phyloP scores from a whole-genome alignment of 2,888 invertebrate genomes.

The Phasia obesa region DNA sequence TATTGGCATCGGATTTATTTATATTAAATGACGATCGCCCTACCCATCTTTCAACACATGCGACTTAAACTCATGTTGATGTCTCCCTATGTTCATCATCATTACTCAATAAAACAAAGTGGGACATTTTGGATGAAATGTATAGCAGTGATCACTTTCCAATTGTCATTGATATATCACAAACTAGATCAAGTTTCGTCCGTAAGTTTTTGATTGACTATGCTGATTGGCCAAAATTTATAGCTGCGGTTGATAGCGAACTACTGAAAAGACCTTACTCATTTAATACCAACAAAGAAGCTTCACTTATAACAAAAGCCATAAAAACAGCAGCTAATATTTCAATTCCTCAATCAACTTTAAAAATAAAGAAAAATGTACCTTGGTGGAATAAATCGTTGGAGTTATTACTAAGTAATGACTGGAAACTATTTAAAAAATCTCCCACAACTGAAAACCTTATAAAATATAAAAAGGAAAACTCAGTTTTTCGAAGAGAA shows the following conservation, averaged over 20 bases:
- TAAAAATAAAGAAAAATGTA: no score
- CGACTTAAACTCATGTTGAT: slow-evolving; percentile 47
- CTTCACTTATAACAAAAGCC: no score
- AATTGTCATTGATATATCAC: slow-evolving; percentile 27
- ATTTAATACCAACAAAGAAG: no score
- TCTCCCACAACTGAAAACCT: no score
- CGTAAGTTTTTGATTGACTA: background rate
- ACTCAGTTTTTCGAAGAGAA: no score
- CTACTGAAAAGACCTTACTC: background rate
- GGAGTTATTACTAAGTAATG: no score
- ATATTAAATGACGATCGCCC: slow-evolving; percentile 54
- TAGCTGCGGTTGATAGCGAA: background rate
- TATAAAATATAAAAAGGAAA: no score
- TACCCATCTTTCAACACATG: slow-evolving; percentile 55
- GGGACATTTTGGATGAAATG: slow-evolving; percentile 47
- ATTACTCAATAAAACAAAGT: slow-evolving; percentile 16
- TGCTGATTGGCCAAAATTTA: background rate
- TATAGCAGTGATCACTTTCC: slow-evolving; percentile 48
- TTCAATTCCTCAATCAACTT: no score
- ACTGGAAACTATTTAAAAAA: no score
- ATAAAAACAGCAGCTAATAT: no score
- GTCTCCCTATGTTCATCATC: slow-evolving; percentile 42
- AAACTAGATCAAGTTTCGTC: no score
- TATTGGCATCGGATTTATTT: slow-evolving; percentile 30
- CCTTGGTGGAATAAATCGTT: no score